Evolutionary conservation across 2,113 vertebrate genomes (phyloP), one percentile per base, ranked within the genome.

Genomic region (Drymodes brunneopygia): DNA sequence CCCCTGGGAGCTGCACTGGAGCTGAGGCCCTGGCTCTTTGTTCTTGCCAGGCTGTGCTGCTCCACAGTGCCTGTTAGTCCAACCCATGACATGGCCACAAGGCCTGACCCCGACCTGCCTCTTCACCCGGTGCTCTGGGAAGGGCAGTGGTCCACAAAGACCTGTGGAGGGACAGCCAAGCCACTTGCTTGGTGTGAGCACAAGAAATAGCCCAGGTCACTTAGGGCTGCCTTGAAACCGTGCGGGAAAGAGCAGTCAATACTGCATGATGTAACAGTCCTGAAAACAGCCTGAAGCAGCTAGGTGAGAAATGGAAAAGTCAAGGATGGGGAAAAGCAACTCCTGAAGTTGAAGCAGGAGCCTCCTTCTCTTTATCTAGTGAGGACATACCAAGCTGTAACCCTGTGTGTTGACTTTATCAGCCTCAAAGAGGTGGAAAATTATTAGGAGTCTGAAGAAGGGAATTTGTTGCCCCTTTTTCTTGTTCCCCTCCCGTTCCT

Each of bases 141-240:
- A 73, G 16, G 17, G 29, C 0, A 5, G 28, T 14, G 38, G 7
- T 25, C 33, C 56, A 40, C 36, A 38, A 31, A 57, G 65, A 24
- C 24, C 28, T 3, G 1, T 7, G 53, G 44, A 38, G 21, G 40
- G 29, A 58, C 2, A 1, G 29, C 28, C 2, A 4, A 51, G 48
- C 20, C 35, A 2, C 0, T 6, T 22, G 15, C 11, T 20, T 3
- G 24, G 7, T 4, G 2, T 7, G 29, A 47, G 66, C 8, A n/a
- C 86, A n/a, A 24, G 15, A 18, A 40, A 16, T 36, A 20, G 56
- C 3, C 1, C 22, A 19, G 18, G n/a, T 40, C 17, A 1, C 25
- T 36, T 12, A 14, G 56, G 44, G 33, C 85, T 33, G 61, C 44
- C 33, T 29, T 1, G 9, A 15, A 10, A 12, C 60, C 40, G 6